Evolutionary conservation across 2,797 vertebrate species (phyloP).

Genomic region (Hyperoplus immaculatus): DNA sequence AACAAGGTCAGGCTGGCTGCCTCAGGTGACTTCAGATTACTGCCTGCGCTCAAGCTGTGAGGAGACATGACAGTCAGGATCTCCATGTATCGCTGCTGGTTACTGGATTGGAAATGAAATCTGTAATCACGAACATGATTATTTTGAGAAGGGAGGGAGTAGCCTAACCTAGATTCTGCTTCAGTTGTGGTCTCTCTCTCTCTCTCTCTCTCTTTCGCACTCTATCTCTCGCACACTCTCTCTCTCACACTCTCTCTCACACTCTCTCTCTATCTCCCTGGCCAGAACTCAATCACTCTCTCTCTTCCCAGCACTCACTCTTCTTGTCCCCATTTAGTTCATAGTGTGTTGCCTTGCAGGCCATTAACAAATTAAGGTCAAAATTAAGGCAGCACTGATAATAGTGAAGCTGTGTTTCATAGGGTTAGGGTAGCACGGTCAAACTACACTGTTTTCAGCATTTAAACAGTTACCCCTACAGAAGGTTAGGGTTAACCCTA

Average conservation of each 20-base stretch:
- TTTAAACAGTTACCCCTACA: conserved; percentile 7
- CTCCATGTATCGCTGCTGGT: conserved; percentile 42
- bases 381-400: conserved; percentile 30
- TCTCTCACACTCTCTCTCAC: conserved; percentile 5
- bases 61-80: conserved; percentile 53
- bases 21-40: conserved; percentile 74
- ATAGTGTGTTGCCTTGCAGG: conserved; percentile 21
- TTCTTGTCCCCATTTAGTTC: background rate
- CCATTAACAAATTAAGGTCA: conserved; percentile 60
- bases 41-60: conserved; percentile 38
- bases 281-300: background rate
- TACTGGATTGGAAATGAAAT: conserved; percentile 61
- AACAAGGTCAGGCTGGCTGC: conserved; percentile 61
- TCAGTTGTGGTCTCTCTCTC: conserved; percentile 17
- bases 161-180: conserved; percentile 64
- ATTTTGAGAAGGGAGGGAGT: conserved; percentile 38
- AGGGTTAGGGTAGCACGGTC: background rate
- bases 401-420: conserved; percentile 23
- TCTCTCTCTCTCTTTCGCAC: background rate
- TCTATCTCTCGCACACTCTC: background rate
- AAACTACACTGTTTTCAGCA: background rate
- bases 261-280: background rate
- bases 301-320: conserved; percentile 6
- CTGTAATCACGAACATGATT: conserved; percentile 61
- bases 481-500: background rate